A percentile compares a stretch with the other conserved stretches of the same genome.
Conservation (phyloP, 1,140 invertebrate genomes). For the Pemphigus obesinymphae region DNA sequence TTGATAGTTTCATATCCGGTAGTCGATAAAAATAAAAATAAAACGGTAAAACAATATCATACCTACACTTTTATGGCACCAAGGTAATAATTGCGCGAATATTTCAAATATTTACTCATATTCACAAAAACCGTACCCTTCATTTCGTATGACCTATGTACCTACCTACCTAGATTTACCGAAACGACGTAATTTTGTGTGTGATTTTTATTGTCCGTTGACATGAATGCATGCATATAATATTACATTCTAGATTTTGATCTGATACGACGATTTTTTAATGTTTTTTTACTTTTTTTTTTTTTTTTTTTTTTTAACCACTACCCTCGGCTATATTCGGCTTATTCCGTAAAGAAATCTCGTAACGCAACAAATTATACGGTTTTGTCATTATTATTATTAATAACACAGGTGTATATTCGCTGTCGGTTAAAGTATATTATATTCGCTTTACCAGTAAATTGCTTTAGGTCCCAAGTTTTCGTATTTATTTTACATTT, state of each 20-base stretch:
- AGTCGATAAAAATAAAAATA: too few relatives aligned
- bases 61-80: too few relatives aligned
- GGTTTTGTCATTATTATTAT: constrained; percentile 5
- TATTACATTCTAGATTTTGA: not conserved
- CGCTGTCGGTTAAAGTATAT: not conserved
- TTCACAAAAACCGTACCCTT: not conserved
- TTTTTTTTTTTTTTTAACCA: not conserved
- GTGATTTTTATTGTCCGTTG: constrained; percentile 24
- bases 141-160: not conserved
- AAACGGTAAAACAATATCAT: too few relatives aligned
- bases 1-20: too few relatives aligned
- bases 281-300: not conserved
- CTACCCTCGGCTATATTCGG: not conserved
- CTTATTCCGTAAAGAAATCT: not conserved
- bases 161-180: not conserved
- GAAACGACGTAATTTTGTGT: not conserved
- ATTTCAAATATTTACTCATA: constrained; percentile 37
- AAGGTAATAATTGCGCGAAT: too few relatives aligned
- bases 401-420: too few relatives aligned
- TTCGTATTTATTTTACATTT: not conserved
- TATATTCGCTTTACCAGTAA: not conserved
- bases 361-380: not conserved
- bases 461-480: not conserved
- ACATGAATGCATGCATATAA: constrained; percentile 14
- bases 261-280: not conserved